These are phyloP conservation scores for Pseudanteris insignis DNA, from an alignment of 2,888 invertebrate genomes.

Conservation along the genomic window DNA sequence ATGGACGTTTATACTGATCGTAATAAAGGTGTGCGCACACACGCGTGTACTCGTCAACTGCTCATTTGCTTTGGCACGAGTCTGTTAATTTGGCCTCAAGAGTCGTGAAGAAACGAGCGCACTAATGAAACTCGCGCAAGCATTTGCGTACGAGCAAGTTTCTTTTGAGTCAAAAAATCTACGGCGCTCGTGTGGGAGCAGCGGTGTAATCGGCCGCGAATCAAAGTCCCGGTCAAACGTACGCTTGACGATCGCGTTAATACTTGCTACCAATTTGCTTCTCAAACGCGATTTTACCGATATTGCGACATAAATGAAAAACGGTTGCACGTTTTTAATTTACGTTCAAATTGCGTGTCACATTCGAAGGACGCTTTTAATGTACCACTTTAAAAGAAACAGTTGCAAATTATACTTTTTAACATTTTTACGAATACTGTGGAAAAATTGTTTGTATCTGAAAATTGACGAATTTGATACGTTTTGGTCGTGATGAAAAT, in stretches of 20 bases:
- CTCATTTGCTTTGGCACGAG: slow-evolving; percentile 47
- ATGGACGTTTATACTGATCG: slow-evolving; percentile 61
- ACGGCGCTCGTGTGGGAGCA: slow-evolving; percentile 27
- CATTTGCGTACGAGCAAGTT: slow-evolving; percentile 38
- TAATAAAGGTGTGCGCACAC: slow-evolving; percentile 57
- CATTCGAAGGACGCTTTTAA: too few relatives aligned
- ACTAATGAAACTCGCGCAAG: slow-evolving; percentile 45
- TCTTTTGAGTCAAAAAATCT: slow-evolving; percentile 37
- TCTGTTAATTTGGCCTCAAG: slow-evolving; percentile 46
- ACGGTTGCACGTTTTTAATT: too few relatives aligned
- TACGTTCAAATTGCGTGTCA: too few relatives aligned
- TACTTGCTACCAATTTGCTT: neutral
- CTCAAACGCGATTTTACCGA: slow-evolving; percentile 6
- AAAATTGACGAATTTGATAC: too few relatives aligned
- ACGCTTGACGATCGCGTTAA: slow-evolving; percentile 14
- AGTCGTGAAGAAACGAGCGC: slow-evolving; percentile 45
- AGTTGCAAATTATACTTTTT: too few relatives aligned
- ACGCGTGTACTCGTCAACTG: slow-evolving; percentile 48
- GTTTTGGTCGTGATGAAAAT: too few relatives aligned
- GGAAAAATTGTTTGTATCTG: too few relatives aligned
- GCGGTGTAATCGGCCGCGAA: slow-evolving; percentile 23
- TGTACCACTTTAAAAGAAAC: too few relatives aligned
- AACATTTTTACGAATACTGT: too few relatives aligned
- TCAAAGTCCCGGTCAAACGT: slow-evolving; percentile 20
- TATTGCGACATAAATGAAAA: neutral